These are phyloP conservation scores for Scaptodrosophila latifasciaeformis DNA, from an alignment of 2,888 invertebrate genomes.

Conservation along the genomic window DNA sequence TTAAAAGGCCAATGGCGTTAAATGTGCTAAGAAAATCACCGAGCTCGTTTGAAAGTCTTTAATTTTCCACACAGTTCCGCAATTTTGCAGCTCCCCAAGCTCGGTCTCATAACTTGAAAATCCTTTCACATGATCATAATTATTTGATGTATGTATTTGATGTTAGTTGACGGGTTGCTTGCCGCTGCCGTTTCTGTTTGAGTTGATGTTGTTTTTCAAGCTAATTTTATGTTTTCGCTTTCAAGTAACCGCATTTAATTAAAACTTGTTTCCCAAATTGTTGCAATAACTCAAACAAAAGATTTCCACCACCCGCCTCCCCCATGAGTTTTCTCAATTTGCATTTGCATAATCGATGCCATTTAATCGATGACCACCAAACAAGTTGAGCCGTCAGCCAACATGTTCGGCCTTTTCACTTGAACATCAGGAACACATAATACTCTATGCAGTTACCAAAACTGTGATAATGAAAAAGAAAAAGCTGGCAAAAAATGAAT, in stretches of 20 bases:
- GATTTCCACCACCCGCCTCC: not conserved
- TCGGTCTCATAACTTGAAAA: conserved; percentile 4
- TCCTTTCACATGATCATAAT: conserved; percentile 34
- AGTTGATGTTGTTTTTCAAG: not conserved
- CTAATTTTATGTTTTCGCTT: not conserved
- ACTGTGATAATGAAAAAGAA: too few species aligned
- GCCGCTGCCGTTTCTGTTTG: not conserved
- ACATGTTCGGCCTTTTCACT: too few species aligned
- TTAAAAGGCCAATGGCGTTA: conserved; percentile 8
- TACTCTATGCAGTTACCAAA: too few species aligned
- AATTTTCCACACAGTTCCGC: conserved; percentile 28
- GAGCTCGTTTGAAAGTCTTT: conserved; percentile 10
- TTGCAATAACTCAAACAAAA: not conserved
- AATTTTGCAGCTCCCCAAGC: conserved; percentile 23
- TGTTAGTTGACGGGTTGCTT: not conserved
- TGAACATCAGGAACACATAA: too few species aligned
- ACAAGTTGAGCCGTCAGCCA: too few species aligned
- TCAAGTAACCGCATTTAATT: not conserved
- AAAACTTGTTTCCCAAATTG: conserved; percentile 2
- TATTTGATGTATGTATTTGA: conserved; percentile 2
- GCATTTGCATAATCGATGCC: not conserved
- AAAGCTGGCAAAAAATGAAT: too few species aligned
- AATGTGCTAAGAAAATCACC: not conserved
- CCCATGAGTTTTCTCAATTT: not conserved
- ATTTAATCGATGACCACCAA: not conserved